A percentile compares a stretch with the other conserved stretches of the same genome.
Conservation (phyloP, 2,888 invertebrate species). For the Palloptera scutellata region DNA sequence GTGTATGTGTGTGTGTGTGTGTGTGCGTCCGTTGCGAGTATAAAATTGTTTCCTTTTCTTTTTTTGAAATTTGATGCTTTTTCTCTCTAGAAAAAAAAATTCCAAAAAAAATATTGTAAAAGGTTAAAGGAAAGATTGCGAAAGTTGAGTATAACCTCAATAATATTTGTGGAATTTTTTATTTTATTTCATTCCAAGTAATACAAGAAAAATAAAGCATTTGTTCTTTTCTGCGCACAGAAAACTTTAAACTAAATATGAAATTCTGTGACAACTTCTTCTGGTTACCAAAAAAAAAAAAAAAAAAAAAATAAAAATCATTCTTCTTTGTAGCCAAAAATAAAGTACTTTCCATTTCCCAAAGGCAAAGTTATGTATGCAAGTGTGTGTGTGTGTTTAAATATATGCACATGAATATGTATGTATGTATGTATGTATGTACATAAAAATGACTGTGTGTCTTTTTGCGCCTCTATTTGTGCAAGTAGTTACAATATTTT, state of each 20-base stretch:
- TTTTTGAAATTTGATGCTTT: neutral
- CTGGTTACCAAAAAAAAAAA: neutral
- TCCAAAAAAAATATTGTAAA: neutral
- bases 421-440: neutral
- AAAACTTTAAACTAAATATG: neutral
- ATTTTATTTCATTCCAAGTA: neutral
- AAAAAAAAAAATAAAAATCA: neutral
- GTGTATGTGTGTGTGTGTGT: neutral
- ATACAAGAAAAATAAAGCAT: too few relatives aligned
- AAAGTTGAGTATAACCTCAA: neutral
- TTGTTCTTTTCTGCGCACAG: too few relatives aligned
- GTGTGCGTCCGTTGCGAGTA: slow-evolving; percentile 22
- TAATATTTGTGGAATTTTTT: slow-evolving; percentile 2
- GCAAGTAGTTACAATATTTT: neutral
- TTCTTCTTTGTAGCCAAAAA: too few relatives aligned
- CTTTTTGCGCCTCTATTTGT: too few relatives aligned
- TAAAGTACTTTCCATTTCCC: too few relatives aligned
- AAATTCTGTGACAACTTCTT: slow-evolving; percentile 19
- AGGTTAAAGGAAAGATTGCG: neutral
- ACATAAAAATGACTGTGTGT: neutral
- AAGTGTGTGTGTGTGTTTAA: neutral
- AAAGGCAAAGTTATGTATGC: neutral
- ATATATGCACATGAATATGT: neutral
- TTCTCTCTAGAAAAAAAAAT: neutral
- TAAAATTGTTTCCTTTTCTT: too few relatives aligned